A percentile compares a stretch with the other conserved stretches of the same genome.
Conservation (phyloP, 2,113 vertebrate species). For the pig (Sus scrofa) region DNA sequence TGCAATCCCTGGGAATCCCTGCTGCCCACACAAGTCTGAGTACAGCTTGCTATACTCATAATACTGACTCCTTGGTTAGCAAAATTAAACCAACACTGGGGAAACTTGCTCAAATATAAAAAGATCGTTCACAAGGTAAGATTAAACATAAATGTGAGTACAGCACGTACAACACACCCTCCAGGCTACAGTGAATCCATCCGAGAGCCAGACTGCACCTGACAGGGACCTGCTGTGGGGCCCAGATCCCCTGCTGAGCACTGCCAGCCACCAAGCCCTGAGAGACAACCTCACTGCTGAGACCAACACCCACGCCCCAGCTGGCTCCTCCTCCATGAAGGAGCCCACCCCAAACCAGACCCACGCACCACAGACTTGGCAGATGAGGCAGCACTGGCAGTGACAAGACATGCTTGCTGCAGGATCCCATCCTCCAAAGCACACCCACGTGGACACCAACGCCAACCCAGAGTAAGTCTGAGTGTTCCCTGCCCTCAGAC, state of each 20-base stretch:
- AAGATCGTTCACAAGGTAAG: not conserved
- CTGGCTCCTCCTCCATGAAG: not conserved
- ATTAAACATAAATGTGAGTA: not conserved
- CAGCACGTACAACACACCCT: too few species aligned
- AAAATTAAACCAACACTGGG: not conserved
- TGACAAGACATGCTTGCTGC: not conserved
- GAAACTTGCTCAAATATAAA: not conserved
- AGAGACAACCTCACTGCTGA: not conserved
- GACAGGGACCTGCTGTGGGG: too few species aligned
- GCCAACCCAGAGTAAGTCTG: not conserved
- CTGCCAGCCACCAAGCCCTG: not conserved
- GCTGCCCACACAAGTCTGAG: too few species aligned
- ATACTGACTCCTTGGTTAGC: not conserved
- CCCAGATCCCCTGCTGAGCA: not conserved
- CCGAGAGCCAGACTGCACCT: not conserved
- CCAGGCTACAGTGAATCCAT: not conserved
- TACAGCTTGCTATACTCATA: not conserved
- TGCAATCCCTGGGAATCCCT: too few species aligned
- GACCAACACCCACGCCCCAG: not conserved
- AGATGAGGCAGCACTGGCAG: not conserved
- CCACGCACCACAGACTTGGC: not conserved
- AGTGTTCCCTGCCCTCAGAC: not conserved
- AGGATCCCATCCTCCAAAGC: not conserved
- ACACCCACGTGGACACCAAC: not conserved
- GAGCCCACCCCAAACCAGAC: not conserved